A percentile compares a stretch with the other conserved stretches of the same genome.
Evolutionary conservation across 1,140 invertebrate genomes (phyloP).

Genomic region (Drosophila kanapiae): DNA sequence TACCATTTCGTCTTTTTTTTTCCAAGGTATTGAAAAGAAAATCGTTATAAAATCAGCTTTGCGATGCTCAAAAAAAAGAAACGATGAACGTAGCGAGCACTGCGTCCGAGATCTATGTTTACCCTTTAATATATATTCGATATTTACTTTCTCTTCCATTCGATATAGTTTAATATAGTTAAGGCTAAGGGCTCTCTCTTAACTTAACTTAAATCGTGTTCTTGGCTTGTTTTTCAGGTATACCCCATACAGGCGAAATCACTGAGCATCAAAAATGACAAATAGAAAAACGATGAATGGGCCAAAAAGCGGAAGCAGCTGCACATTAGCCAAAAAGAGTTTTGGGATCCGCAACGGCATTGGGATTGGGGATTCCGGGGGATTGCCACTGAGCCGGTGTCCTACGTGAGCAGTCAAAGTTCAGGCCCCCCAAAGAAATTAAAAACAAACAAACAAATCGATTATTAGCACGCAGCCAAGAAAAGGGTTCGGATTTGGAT

Average conservation of each 20-base stretch:
- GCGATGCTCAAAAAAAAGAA: conserved; percentile 11
- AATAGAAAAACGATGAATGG: conserved; percentile 49
- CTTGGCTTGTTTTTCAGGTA: neutral
- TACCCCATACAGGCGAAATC: neutral
- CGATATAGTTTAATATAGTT: too few species aligned
- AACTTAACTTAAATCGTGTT: too few species aligned
- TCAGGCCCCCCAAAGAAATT: conserved; percentile 60
- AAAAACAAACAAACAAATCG: conserved; percentile 80
- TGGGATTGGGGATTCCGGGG: conserved; percentile 9
- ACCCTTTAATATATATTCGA: neutral
- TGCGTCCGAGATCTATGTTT: too few species aligned
- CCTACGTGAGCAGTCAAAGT: conserved; percentile 60
- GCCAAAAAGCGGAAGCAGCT: conserved; percentile 50
- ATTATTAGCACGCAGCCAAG: conserved; percentile 64
- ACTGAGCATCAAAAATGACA: conserved; percentile 40
- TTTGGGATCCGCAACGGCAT: conserved; percentile 1
- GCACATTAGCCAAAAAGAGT: conserved; percentile 51
- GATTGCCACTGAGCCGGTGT: conserved; percentile 19
- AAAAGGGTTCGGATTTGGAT: conserved; percentile 34
- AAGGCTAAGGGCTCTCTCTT: too few species aligned
- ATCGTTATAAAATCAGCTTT: conserved; percentile 71
- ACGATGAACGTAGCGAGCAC: neutral
- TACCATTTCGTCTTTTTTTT: neutral
- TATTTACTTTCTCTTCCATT: neutral
- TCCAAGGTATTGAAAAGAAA: conserved; percentile 43